Conservation (phyloP, 2,797 vertebrate genomes). For the Xerus rutilus region DNA sequence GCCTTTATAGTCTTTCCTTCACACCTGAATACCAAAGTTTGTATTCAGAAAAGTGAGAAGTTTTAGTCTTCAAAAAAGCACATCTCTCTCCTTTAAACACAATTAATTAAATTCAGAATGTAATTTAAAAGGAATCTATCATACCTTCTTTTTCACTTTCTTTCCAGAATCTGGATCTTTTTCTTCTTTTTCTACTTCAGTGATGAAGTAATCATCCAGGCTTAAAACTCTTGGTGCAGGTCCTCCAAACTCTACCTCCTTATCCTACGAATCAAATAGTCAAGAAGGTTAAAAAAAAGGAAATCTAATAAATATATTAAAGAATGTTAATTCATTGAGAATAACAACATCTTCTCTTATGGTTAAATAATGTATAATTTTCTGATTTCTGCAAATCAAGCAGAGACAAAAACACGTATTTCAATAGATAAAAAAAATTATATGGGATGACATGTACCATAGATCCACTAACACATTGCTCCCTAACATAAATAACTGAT, state of each 20-base stretch:
- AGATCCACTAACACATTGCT: background rate
- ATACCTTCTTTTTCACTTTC: conserved; percentile 96
- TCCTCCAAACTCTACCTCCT: conserved; percentile 98
- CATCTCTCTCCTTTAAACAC: conserved; percentile 19
- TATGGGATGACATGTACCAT: background rate
- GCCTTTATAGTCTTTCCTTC: background rate
- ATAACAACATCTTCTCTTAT: background rate
- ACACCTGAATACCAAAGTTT: background rate
- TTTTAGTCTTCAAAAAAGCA: conserved; percentile 18
- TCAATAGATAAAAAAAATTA: background rate
- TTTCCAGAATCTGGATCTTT: conserved; percentile 98
- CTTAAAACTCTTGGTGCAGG: conserved; percentile 98
- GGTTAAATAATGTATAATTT: conserved; percentile 47
- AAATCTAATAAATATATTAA: conserved; percentile 30
- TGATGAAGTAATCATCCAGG: conserved; percentile 99
- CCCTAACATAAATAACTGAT: conserved; percentile 21
- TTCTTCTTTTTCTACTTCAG: conserved; percentile 96
- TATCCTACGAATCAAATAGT: conserved; percentile 91
- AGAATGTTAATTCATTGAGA: background rate
- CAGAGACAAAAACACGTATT: conserved; percentile 52
- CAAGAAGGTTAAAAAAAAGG: conserved; percentile 26
- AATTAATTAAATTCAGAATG: conserved; percentile 41
- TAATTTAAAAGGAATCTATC: background rate
- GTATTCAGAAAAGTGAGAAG: background rate
- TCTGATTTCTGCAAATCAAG: conserved; percentile 60